These are phyloP conservation scores for Ceraclea dissimilis DNA, from an alignment of 2,888 invertebrate species.

Conservation along the genomic window DNA sequence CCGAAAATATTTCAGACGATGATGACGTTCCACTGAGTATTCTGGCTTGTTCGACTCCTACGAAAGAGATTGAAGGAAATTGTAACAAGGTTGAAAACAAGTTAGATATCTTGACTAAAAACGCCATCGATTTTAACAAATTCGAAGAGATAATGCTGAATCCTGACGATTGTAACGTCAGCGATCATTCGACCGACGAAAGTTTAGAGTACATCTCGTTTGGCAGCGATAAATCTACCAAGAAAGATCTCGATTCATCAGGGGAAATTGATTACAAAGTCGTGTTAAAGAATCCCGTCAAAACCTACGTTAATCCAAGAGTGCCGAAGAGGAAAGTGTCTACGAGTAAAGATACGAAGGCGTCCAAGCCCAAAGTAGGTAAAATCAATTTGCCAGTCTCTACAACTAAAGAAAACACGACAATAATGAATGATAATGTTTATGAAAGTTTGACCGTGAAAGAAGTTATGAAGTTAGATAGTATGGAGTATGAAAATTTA, in stretches of 20 bases:
- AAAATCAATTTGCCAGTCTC: conserved; percentile 7
- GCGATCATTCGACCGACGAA: not conserved
- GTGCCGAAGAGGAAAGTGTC: not conserved
- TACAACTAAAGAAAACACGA: not conserved
- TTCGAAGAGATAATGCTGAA: not conserved
- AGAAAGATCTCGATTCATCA: not conserved
- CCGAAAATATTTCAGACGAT: no score
- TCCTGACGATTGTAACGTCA: not conserved
- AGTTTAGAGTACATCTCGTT: not conserved
- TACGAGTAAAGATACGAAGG: not conserved
- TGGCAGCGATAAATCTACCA: not conserved
- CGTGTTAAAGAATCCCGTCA: not conserved
- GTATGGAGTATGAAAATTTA: not conserved
- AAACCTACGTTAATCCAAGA: not conserved
- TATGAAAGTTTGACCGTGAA: conserved; percentile 12
- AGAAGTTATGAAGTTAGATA: conserved; percentile 10
- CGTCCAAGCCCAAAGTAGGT: not conserved
- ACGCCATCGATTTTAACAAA: not conserved
- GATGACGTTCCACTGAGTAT: no score
- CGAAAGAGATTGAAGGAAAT: no score
- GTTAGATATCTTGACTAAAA: not conserved
- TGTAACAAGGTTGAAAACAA: not conserved
- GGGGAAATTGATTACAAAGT: no score
- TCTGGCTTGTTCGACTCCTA: no score
- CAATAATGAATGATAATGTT: not conserved